Percentiles rank a stretch among this genome's conserved stretches.
Conservation (phyloP, 2,888 invertebrate genomes). For the Leptinotarsa peninsularis region DNA sequence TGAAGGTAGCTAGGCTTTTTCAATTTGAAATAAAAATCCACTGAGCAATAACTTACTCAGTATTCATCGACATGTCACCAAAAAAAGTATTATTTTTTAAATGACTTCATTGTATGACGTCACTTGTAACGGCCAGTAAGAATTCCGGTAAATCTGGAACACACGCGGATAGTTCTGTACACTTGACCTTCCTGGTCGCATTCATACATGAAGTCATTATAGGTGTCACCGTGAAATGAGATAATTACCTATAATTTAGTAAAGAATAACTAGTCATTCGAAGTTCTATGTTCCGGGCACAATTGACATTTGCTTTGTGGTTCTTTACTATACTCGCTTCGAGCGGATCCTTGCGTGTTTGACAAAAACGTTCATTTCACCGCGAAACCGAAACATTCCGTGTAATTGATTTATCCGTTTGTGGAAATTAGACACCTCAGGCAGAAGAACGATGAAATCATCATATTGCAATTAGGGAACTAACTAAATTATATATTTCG, state of each 20-base stretch:
- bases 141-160: not conserved
- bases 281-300: constrained; percentile 12
- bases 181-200: constrained; percentile 9
- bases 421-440: constrained; percentile 8
- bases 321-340: not conserved
- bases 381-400: constrained; percentile 12
- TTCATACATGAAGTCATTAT: constrained; percentile 19
- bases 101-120: not conserved
- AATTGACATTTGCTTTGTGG: constrained; percentile 12
- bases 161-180: not conserved
- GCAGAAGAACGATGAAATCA: constrained; percentile 4
- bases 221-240: constrained; percentile 10
- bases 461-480: not conserved
- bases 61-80: no score
- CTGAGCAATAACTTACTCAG: no score
- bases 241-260: constrained; percentile 16
- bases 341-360: constrained; percentile 9
- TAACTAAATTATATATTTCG: not conserved
- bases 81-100: no score
- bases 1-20: no score
- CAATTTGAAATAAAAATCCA: no score
- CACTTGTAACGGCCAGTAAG: not conserved
- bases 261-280: constrained; percentile 5
- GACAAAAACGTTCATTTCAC: constrained; percentile 17
- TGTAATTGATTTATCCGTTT: constrained; percentile 16